These are phyloP conservation scores for Geodia barretti DNA, from an alignment of 37 sponge, comb jelly and placozoan genomes.

Conservation along the genomic window DNA sequence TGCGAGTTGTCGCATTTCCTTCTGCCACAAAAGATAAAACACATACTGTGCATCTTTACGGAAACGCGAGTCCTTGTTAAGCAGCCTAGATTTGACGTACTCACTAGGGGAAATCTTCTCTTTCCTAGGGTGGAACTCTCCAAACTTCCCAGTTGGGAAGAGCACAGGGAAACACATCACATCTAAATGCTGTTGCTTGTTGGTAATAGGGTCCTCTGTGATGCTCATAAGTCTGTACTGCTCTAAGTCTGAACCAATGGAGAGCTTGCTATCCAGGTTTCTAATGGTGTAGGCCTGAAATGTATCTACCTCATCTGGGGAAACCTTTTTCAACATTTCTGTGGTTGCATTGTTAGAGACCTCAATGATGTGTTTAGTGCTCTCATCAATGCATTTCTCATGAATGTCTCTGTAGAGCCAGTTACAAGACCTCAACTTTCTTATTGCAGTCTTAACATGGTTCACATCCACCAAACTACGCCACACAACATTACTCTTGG, in stretches of 20 bases:
- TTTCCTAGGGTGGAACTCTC: slow-evolving; percentile 52
- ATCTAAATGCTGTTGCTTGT: slow-evolving; percentile 28
- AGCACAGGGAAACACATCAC: slow-evolving; percentile 52
- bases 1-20: slow-evolving; percentile 33
- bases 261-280: slow-evolving; percentile 17
- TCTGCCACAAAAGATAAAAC: slow-evolving; percentile 49
- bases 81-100: slow-evolving; percentile 43
- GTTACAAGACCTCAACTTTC: slow-evolving; percentile 32
- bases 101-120: no score
- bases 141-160: slow-evolving; percentile 60
- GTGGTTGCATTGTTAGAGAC: slow-evolving; percentile 18
- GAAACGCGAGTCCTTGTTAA: slow-evolving; percentile 55
- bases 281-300: slow-evolving; percentile 57
- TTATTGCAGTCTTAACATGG: slow-evolving; percentile 20
- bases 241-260: slow-evolving; percentile 38
- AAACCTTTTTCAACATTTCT: slow-evolving; percentile 45
- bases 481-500: slow-evolving; percentile 49
- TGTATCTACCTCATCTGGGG: slow-evolving; percentile 21
- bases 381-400: slow-evolving; percentile 32
- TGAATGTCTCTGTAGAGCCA: slow-evolving; percentile 57
- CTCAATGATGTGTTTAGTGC: slow-evolving; percentile 48
- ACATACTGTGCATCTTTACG: slow-evolving; percentile 56
- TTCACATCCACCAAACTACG: slow-evolving; percentile 33
- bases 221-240: slow-evolving; percentile 67
- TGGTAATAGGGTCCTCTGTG: slow-evolving; percentile 38